Evolutionary conservation across 1,140 invertebrate genomes (phyloP).

Genomic region (Meloidogyne floridensis): DNA sequence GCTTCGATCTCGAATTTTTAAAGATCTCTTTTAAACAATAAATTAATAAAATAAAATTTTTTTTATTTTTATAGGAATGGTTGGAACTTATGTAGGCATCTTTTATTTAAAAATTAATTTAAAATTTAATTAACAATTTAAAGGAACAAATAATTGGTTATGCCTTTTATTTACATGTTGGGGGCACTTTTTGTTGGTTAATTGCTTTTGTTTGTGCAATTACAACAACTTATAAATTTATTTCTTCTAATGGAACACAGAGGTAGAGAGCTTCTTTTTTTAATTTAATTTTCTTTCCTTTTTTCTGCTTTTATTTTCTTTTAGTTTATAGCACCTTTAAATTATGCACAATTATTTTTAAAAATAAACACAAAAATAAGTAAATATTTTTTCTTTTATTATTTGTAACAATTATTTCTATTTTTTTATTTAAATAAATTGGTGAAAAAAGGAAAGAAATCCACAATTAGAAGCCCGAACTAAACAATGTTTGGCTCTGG

Average conservation of each 20-base stretch:
- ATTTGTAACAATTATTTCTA: no score
- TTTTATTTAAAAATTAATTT: neutral
- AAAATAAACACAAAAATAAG: neutral
- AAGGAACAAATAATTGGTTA: conserved; percentile 61
- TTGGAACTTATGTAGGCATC: conserved; percentile 22
- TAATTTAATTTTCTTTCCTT: neutral
- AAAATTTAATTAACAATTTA: no score
- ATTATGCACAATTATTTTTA: neutral
- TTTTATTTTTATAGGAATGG: conserved; percentile 22
- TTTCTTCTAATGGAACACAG: conserved; percentile 44
- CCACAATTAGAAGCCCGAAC: no score
- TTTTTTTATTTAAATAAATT: no score
- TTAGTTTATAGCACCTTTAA: conserved; percentile 4
- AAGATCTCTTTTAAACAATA: no score
- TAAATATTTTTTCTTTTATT: neutral
- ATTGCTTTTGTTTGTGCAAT: conserved; percentile 58
- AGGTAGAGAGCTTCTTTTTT: conserved; percentile 6
- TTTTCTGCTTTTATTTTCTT: conserved; percentile 11
- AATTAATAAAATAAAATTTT: neutral
- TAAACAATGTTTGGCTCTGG: no score
- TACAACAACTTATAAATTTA: conserved; percentile 64
- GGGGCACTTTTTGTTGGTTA: conserved; percentile 60
- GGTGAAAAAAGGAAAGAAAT: no score
- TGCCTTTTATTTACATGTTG: conserved; percentile 63
- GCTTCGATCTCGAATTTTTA: no score